Evolutionary conservation across 2,113 vertebrate species (phyloP), one percentile per base, ranked within the genome.

Genomic region (Oncorhynchus masou): DNA sequence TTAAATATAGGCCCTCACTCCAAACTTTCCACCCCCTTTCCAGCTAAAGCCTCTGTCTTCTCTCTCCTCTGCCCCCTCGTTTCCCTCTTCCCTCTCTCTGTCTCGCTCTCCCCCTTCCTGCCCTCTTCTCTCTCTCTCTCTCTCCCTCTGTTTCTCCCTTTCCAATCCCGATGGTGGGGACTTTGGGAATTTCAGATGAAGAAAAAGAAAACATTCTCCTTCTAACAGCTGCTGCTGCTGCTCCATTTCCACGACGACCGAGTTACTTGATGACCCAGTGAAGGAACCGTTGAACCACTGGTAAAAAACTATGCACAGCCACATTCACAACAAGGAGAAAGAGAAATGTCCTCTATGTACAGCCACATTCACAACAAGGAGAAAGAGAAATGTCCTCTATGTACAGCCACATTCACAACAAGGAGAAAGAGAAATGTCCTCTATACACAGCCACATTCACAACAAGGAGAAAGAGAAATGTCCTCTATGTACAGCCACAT

Each of bases 181-280:
- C 87, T 88, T 87, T 45, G 73, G 87, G 87, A 89, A 90, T 91
- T 91, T 91, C 77, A 12, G 79, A 86, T 92, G 91, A 92, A 91
- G 88, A 88, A 92, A 92, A 92, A 92, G 93, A 93, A 94, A 94
- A 92, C 86, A 92, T 93, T 92, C 88, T 86, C 88, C 80, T 86
- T 88, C 79, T 80, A 85, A 83, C 90, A 73, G 87, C 80, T 87
- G 84, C 88, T 86, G 87, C 85, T 84, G 81, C 89, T 90, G 88
- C 88, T 93, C 85, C 73, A 85, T 83, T 81, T 88, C 78, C 80
- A 90, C 86, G 90, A 90, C 91, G 89, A 92, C 90, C 91, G 89
- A 91, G 81, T 89, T 90, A 92, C 87, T 91, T 87, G 83, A 89
- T 86, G 85, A 87, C 75, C 82, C 72, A 78, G 68, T 71, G 85